Percentiles rank a stretch among this genome's conserved stretches.
These are phyloP conservation scores for Ferdinandea cuprea DNA, from an alignment of 2,888 invertebrate species.

Conservation along the genomic window DNA sequence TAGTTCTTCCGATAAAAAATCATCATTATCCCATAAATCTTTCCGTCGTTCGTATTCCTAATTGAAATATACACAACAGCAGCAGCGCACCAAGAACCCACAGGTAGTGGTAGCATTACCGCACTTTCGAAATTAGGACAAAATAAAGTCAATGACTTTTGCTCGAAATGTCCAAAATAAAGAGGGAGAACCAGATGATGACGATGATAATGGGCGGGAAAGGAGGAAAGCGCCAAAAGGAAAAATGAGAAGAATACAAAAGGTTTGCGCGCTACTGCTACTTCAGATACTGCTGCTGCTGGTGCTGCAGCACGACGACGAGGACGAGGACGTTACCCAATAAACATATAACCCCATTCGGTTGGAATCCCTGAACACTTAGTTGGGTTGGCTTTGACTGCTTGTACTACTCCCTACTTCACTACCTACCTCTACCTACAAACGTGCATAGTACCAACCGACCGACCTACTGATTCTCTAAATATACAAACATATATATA, in stretches of 20 bases:
- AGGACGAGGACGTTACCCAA: constrained; percentile 58
- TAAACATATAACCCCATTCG: constrained; percentile 72
- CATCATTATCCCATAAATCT: constrained; percentile 52
- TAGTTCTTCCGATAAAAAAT: constrained; percentile 7
- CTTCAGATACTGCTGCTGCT: constrained; percentile 37
- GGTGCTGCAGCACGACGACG: constrained; percentile 22
- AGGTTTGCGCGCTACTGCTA: constrained; percentile 61
- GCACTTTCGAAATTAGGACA: constrained; percentile 69
- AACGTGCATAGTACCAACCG: constrained; percentile 14
- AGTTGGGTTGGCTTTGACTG: constrained; percentile 37
- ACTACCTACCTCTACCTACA: constrained; percentile 51
- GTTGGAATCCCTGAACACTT: constrained; percentile 67
- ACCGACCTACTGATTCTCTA: constrained; percentile 34
- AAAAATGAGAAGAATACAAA: constrained; percentile 64
- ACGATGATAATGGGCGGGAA: constrained; percentile 15
- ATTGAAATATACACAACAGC: constrained; percentile 55
- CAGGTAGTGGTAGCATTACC: constrained; percentile 61
- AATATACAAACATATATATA: constrained; percentile 9
- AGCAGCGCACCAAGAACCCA: constrained; percentile 31
- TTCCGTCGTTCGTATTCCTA: constrained; percentile 39
- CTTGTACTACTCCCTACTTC: constrained; percentile 35
- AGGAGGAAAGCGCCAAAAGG: constrained; percentile 44
- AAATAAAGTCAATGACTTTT: constrained; percentile 71
- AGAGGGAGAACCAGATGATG: constrained; percentile 38
- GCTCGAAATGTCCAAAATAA: constrained; percentile 66